phyloP scores from a whole-genome alignment of 2,113 vertebrate genomes.

The Sphaerodactylus townsendi region DNA sequence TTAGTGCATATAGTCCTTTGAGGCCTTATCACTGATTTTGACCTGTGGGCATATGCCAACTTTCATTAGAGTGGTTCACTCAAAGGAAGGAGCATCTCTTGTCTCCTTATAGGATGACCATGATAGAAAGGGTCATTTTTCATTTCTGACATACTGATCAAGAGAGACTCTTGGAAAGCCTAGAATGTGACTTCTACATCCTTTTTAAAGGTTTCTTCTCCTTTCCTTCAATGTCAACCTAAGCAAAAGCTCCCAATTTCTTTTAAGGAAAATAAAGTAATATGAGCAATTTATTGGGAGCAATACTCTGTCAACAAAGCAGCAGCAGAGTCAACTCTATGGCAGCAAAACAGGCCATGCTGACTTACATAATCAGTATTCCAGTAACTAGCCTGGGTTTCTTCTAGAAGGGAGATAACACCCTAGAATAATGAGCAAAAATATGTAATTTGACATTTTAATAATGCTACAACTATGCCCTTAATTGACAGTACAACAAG shows the following conservation, averaged over 20 bases:
- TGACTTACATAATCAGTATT: background rate
- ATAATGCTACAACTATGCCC: background rate
- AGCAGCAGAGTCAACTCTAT: background rate
- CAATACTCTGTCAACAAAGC: background rate
- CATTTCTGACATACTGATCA: background rate
- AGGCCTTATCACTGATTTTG: background rate
- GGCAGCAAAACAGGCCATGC: background rate
- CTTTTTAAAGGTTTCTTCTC: background rate
- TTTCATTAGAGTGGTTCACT: background rate
- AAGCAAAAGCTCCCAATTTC: background rate
- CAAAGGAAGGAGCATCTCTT: background rate
- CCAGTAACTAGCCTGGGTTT: background rate
- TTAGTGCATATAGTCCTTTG: background rate
- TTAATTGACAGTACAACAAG: background rate
- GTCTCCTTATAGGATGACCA: background rate
- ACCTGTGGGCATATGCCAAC: accelerated
- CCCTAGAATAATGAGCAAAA: background rate
- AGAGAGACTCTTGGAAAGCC: background rate
- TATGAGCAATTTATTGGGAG: accelerated
- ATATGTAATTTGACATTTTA: background rate
- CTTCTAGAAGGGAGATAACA: background rate
- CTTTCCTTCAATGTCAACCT: background rate
- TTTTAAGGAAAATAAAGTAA: conserved; percentile 13
- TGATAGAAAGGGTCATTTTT: background rate
- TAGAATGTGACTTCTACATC: background rate